Evolutionary conservation across 2,888 invertebrate genomes (phyloP).

Genomic region (Antitype chi): DNA sequence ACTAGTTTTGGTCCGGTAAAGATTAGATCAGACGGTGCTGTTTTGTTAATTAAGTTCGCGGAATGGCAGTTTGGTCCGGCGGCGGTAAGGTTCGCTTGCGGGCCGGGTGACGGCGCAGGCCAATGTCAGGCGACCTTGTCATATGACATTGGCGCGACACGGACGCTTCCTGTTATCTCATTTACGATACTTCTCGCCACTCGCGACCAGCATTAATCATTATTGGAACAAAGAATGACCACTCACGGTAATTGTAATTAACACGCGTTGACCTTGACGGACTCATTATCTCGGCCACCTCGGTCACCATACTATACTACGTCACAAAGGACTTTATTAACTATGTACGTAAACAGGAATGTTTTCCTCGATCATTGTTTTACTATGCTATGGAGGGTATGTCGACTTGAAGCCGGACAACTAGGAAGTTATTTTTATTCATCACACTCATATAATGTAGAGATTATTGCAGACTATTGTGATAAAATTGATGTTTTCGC

Average conservation of each 20-base stretch:
- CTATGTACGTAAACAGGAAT: slow-evolving; percentile 80
- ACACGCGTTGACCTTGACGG: slow-evolving; percentile 83
- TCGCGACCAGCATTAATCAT: slow-evolving; percentile 88
- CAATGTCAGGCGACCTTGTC: slow-evolving; percentile 79
- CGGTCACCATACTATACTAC: slow-evolving; percentile 76
- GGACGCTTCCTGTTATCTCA: slow-evolving; percentile 90
- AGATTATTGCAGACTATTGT: slow-evolving; percentile 44
- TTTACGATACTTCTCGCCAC: slow-evolving; percentile 85
- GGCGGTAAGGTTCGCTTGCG: slow-evolving; percentile 34
- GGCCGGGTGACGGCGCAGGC: slow-evolving; percentile 58
- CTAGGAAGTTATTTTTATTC: slow-evolving; percentile 74
- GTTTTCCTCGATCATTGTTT: slow-evolving; percentile 86
- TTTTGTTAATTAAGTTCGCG: background rate
- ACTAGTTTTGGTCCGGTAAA: background rate
- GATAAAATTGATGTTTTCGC: slow-evolving; percentile 28
- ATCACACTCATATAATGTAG: slow-evolving; percentile 45
- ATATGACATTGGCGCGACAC: slow-evolving; percentile 86
- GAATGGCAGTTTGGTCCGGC: background rate
- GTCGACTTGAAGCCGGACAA: slow-evolving; percentile 68
- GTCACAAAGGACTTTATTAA: slow-evolving; percentile 86
- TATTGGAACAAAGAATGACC: slow-evolving; percentile 91
- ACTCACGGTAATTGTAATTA: slow-evolving; percentile 90
- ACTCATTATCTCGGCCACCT: slow-evolving; percentile 81
- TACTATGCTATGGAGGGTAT: slow-evolving; percentile 75
- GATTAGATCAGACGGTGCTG: background rate